Evolutionary conservation across 2,797 vertebrate genomes (phyloP).

Genomic region (Danio albolineatus): DNA sequence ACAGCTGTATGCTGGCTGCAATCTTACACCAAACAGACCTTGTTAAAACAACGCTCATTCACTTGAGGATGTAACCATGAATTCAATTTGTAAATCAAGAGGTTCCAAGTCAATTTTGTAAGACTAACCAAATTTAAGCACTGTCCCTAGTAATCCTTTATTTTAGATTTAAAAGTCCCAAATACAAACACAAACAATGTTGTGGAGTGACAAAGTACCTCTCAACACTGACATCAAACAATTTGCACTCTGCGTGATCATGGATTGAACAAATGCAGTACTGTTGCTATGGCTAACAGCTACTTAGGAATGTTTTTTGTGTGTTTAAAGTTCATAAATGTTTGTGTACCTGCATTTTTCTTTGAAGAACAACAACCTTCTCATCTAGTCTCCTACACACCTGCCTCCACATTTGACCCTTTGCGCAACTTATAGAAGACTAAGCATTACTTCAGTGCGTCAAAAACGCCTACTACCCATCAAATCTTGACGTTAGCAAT

Average conservation of each 20-base stretch:
- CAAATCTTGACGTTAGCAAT: constrained; percentile 20
- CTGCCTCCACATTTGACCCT: constrained; percentile 5
- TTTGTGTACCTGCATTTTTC: background rate
- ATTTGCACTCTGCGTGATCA: background rate
- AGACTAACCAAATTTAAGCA: background rate
- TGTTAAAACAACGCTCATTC: background rate
- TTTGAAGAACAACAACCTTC: background rate
- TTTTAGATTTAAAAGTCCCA: background rate
- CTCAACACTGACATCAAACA: background rate
- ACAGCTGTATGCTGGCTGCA: too few species aligned
- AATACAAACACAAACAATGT: background rate
- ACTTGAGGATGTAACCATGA: background rate
- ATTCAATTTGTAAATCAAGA: background rate
- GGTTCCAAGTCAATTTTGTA: background rate
- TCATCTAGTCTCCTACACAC: background rate
- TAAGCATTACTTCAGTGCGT: constrained; percentile 9
- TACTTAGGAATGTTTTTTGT: background rate
- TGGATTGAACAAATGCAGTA: background rate
- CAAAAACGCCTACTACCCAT: constrained; percentile 16
- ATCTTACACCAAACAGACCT: too few species aligned
- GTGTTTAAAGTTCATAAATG: background rate
- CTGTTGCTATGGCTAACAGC: background rate
- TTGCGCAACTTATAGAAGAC: background rate
- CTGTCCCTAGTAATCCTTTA: background rate
- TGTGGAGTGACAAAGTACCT: too few species aligned